Conservation (phyloP, 2,113 vertebrate species). For the Tenebrosternarchus preto region DNA sequence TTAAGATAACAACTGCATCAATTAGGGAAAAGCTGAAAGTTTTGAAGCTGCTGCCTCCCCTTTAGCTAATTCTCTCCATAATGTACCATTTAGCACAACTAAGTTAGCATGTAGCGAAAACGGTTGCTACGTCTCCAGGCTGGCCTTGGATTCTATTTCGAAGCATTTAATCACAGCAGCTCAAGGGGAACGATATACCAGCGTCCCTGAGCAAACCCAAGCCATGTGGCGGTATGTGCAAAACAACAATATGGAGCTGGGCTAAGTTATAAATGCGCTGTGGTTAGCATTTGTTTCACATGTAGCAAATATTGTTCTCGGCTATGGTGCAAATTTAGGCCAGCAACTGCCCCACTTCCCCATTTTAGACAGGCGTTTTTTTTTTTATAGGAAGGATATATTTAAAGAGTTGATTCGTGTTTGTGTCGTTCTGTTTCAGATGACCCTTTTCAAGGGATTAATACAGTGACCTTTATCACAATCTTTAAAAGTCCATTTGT, state of each 20-base stretch:
- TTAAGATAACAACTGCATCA: neutral
- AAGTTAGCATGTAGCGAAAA: slow-evolving; percentile 23
- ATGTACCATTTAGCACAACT: slow-evolving; percentile 11
- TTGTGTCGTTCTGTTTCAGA: neutral
- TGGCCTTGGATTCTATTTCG: slow-evolving; percentile 37
- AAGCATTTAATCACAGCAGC: slow-evolving; percentile 31
- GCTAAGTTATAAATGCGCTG: slow-evolving; percentile 82
- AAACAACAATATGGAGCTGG: slow-evolving; percentile 78
- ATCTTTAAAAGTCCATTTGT: neutral
- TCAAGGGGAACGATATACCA: slow-evolving; percentile 70
- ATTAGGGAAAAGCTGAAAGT: neutral
- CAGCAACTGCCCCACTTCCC: slow-evolving; percentile 46
- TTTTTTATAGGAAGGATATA: neutral
- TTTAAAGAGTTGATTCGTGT: slow-evolving; percentile 13
- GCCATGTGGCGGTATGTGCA: slow-evolving; percentile 81
- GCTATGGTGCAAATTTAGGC: slow-evolving; percentile 39
- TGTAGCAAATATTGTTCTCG: slow-evolving; percentile 73
- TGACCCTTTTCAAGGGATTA: neutral
- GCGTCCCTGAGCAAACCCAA: slow-evolving; percentile 81
- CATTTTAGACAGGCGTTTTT: slow-evolving; percentile 37
- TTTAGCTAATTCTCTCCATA: slow-evolving; percentile 26
- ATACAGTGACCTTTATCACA: neutral
- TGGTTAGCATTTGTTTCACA: slow-evolving; percentile 78
- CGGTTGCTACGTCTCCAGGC: slow-evolving; percentile 24
- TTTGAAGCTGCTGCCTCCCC: neutral